Evolutionary conservation across 1,140 invertebrate species (phyloP), one percentile per base, ranked within the genome.

Genomic region (Watersipora subatra): DNA sequence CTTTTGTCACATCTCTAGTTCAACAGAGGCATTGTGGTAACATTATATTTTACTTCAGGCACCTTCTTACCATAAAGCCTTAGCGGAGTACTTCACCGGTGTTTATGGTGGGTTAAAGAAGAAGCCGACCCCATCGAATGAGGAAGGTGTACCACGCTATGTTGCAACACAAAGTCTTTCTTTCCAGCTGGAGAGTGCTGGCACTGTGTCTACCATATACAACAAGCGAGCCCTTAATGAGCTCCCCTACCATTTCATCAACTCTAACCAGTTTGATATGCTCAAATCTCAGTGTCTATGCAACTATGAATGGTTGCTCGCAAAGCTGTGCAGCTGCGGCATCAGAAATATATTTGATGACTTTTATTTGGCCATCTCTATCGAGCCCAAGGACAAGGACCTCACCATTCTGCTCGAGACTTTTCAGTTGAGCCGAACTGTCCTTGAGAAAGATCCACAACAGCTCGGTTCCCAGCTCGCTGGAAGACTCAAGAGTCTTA

Each of bases 281-380:
- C 82, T 98, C 0, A 97, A 94, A 76, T 86, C 89, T 64, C 86
- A 93, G 73, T 92, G 96, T 7, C 83, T 98, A 1, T 98, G 97
- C 79, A 97, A 97, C 80, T 98, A 97, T 75, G 88, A 95, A 72
- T 99, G 94, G 92, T 82, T 98, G 1, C 91, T 97, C 73, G 92
- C 93, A 0, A 98, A 97, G 78, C 81, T 98, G 1, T 91, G 89
- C 66, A 92, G 90, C 65, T 96, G 93, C 71, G 92, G 93, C 1
- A 82, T 99, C 0, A 92, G 82, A 86, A 67, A 91, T 0, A 87
- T 97, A 1, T 81, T 98, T 2, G 90, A 91, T 24, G 94, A 98
- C 78, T 97, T 94, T 76, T 92, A 97, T 81, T 92, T 95, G 75
- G 89, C 91, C 0, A 87, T 90, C 63, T 57, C 61, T 68, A 67